Evolutionary conservation across 1,140 invertebrate genomes (phyloP), one percentile per base, ranked within the genome.

Genomic region (Caenorhabditis latens): DNA sequence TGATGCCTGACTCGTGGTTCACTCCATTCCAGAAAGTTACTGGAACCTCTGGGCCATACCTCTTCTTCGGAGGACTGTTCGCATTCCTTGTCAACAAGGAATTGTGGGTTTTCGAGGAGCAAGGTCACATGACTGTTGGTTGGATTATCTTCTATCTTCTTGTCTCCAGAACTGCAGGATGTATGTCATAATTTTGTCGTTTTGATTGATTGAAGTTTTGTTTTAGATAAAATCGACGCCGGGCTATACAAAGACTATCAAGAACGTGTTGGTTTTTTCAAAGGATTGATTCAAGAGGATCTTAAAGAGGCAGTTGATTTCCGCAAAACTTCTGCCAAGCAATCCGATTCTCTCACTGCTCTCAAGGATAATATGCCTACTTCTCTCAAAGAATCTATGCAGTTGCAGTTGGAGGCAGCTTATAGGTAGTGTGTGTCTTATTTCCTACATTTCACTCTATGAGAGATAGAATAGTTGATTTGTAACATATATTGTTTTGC

Each of bases 271-370:
- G 79, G 79, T 42, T 83, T 85, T 58, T 88, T 87, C 86, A 90
- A 93, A 24, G 84, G 86, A n/a, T 61, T 92, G n/a, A 93, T 92
- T 83, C 79, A 86, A 16, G 89, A 92, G 46, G 91, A 92, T 61
- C 61, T 92, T 19, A 93, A 92, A 75, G 92, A 92, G 19, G 91
- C 92, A 21, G 87, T 90, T 61, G 92, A 93, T 24, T 92, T 92
- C 87, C 87, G 92, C 40, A 93, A 92, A 90, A 91, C 57, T 21
- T 89, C 92, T 42, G 91, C 91, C n/a, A 84, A 84, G 13, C 90
- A 92, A 82, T 82, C 92, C 24, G 89, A 88, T 19, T 91, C 92
- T 5, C 83, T 92, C 0, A 87, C 83, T 61, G 92, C 91, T 11
- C 57, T 92, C 55, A 91, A 93, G 65, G 91, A 89, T 14, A 86